Evolutionary conservation across 2,113 vertebrate species (phyloP), one percentile per base, ranked within the genome.

Genomic region (Myiopsitta monachus): DNA sequence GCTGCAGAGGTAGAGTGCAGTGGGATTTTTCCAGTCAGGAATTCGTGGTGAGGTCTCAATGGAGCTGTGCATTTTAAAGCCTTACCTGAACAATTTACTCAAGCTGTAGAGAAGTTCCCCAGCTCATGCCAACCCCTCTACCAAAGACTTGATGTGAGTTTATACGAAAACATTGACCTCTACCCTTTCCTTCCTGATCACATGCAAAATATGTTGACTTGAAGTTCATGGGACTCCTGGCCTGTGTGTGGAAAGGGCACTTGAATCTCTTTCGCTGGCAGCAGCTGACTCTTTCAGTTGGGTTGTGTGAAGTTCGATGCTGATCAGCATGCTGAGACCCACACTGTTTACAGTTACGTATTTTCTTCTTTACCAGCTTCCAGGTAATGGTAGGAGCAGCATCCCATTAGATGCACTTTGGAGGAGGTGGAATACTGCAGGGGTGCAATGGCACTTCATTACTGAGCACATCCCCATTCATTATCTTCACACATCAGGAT

Each of bases 291-390:
- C 36, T 62, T 78, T 70, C 18, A 18, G 3, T 7, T 77, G 46
- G 30, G 22, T 43, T 73, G 15, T 36, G 11, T 28, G 7, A 51
- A 51, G 30, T 30, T 68, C 0, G 0, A 5, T 82, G 44, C 30
- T 41, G 44, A 0, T 14, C 79, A 67, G 4, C 1, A 0, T 66
- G 21, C 38, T 80, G 54, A 73, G 14, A 24, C n/a, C 16, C 28
- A 31, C 6, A 1, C 14, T 44, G 30, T 33, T 4, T 15, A 2
- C n/a, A n/a, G 31, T 33, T 18, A 5, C 0, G 0, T 44, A 14
- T 77, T 87, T 91, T 66, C 31, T 54, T 5, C 69, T 41, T 43
- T 28, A 39, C 18, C 52, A 1, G 1, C 24, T 83, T 77, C 8
- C 14, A 9, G 12, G 24, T 27, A 36, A 7, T 4, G 38, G 28